phyloP scores from a whole-genome alignment of 2,113 vertebrate genomes.

The Saiga tatarica region DNA sequence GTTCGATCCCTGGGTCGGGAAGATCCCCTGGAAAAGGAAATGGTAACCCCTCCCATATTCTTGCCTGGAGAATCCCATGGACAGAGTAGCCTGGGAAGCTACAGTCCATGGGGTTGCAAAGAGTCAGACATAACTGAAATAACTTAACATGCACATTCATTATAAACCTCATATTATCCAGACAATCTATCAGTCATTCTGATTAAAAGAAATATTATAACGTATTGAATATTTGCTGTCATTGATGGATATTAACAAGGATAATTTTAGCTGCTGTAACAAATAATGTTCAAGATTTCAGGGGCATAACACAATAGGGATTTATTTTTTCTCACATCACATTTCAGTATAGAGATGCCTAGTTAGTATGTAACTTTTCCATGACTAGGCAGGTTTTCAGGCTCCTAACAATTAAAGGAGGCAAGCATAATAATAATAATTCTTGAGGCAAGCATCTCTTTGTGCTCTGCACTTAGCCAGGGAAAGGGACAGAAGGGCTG shows the following conservation, averaged over 20 bases:
- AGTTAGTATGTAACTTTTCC: neutral
- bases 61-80: neutral
- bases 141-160: neutral
- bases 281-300: neutral
- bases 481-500: neutral
- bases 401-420: neutral
- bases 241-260: neutral
- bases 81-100: neutral
- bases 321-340: neutral
- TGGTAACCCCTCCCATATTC: neutral
- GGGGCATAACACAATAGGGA: neutral
- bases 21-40: neutral
- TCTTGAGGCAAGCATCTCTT: neutral
- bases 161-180: neutral
- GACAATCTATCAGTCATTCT: neutral
- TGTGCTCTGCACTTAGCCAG: no score
- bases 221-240: neutral
- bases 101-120: neutral
- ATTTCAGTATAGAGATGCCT: neutral
- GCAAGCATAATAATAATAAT: no score
- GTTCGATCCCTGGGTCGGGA: rapidly evolving
- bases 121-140: neutral
- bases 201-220: neutral
- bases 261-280: neutral
- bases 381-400: neutral